Evolutionary conservation across 2,888 invertebrate genomes (phyloP), one percentile per base, ranked within the genome.

Genomic region (Nysson spinosus): DNA sequence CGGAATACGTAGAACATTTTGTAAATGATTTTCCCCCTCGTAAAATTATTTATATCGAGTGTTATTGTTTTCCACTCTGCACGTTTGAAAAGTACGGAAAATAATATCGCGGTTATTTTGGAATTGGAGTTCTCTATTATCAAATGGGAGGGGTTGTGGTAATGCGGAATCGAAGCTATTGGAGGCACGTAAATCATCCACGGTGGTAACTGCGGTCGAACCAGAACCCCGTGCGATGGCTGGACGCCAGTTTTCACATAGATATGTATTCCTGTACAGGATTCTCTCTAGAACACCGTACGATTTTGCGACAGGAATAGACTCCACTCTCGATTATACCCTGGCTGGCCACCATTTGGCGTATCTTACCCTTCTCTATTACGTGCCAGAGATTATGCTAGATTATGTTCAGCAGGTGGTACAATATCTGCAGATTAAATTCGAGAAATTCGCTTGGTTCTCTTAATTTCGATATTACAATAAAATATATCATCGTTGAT

Each of bases 391-490:
- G 77, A 76, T 79, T 77, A 69, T 66, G 72, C 42, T 55, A 66
- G 76, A 80, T 80, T 72, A 63, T 50, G 68, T 68, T 65, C 62
- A 70, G 69, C 76, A 80, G 77, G 69, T 73, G 75, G 73, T 52
- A 60, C 52, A 60, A 49, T 52, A 40, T 47, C 65, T 51, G 54
- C 57, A 54, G 65, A 74, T 66, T 57, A 66, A 67, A 47, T 58
- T 42, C 34, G 52, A 42, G 39, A 14, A 52, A 52, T 54, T 64
- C 30, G 42, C 11, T 7, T n/a, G 63, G 61, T 73, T 51, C 58
- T 57, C 1, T 3, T 11, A 14, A 14, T 6, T 12, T 14, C 16
- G 4, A 30, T n/a, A 9, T 1, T 30, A 1, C n/a, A 11, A 28
- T 2, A 11, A 4, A 4, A 30, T 4, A n/a, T 11, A 30, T 11